Conservation (phyloP, 2,113 vertebrate genomes). For the Dascyllus trimaculatus region DNA sequence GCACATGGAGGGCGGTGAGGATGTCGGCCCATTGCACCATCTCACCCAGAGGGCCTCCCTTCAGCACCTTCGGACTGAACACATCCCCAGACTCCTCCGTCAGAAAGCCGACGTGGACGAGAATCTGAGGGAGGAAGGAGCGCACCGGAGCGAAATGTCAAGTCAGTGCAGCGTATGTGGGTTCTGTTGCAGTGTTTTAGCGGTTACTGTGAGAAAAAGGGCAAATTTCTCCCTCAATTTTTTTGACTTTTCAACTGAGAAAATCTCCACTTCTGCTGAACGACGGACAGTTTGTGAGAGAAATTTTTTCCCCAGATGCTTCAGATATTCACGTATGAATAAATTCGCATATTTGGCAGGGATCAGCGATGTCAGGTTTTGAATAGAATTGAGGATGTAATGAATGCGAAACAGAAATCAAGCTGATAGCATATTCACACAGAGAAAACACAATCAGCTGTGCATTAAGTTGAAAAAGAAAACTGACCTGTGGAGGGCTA, state of each 20-base stretch:
- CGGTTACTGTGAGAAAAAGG: neutral
- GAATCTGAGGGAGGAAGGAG: constrained; percentile 83
- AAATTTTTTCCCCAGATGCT: constrained; percentile 8
- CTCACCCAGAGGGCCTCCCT: constrained; percentile 96
- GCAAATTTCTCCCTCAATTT: neutral
- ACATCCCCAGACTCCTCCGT: constrained; percentile 97
- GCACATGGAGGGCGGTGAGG: constrained; percentile 91
- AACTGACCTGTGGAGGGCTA: constrained; percentile 43
- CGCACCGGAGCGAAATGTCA: neutral
- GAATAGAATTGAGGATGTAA: constrained; percentile 27
- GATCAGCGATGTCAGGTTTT: constrained; percentile 34
- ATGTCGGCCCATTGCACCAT: constrained; percentile 99
- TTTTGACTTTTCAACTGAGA: constrained; percentile 6
- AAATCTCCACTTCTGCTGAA: constrained; percentile 5
- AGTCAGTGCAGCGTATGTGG: neutral
- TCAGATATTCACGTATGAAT: constrained; percentile 28
- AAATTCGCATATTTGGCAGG: constrained; percentile 30
- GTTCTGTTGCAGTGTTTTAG: neutral
- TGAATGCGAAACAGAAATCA: constrained; percentile 10
- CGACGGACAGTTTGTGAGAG: constrained; percentile 16
- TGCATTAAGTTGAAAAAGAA: constrained; percentile 36
- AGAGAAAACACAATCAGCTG: constrained; percentile 46
- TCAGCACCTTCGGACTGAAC: constrained; percentile 96
- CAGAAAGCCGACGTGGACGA: constrained; percentile 96
- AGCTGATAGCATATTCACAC: constrained; percentile 12